Evolutionary conservation across 1,140 invertebrate genomes (phyloP), one percentile per base, ranked within the genome.

Genomic region (Theocolax elegans): DNA sequence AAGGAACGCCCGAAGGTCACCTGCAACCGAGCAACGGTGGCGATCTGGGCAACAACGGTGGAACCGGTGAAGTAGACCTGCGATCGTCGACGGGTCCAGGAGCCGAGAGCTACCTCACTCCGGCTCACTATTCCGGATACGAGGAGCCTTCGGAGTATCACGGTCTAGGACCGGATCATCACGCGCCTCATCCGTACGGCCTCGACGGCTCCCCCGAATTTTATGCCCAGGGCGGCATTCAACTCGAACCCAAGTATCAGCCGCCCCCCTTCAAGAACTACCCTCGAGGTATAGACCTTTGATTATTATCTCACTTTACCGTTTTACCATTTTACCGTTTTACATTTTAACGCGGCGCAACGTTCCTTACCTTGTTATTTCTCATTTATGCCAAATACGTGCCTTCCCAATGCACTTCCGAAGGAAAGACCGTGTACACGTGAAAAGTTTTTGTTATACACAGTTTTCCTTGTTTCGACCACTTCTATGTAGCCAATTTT

Each of bases 151-250:
- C 89, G 59, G 92, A 94, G 51, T 94, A 94, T 80, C 92, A 93
- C 73, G 89, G 89, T 69, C 77, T 92, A 25, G 54, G 38, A n/a
- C 13, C 19, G 4, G 82, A 85, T 60, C 88, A 90, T 73, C 87
- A 89, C 75, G 83, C 81, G 67, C 81, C 86, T 62, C 83, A 87
- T 76, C 77, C 85, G 44, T 89, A 88, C 74, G 88, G 86, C 71
- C 80, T 90, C 71, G 92, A 94, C 62, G 88, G 87, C 74, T 91
- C 90, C 75, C 91, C 91, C 48, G 93, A 94, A 76, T 93, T 94
- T 76, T 94, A 95, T 72, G 85, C 89, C 74, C 60, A 71, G 23
- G 85, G 81, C 62, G 82, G 83, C 35, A 89, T 90, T 53, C 87
- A 87, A 56, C 84, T 91, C 74, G 91, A 92, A 77, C 86, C 88